A percentile compares a stretch with the other conserved stretches of the same genome.
Evolutionary conservation across 2,888 invertebrate species (phyloP).

Genomic region (Incurvaria masculella): DNA sequence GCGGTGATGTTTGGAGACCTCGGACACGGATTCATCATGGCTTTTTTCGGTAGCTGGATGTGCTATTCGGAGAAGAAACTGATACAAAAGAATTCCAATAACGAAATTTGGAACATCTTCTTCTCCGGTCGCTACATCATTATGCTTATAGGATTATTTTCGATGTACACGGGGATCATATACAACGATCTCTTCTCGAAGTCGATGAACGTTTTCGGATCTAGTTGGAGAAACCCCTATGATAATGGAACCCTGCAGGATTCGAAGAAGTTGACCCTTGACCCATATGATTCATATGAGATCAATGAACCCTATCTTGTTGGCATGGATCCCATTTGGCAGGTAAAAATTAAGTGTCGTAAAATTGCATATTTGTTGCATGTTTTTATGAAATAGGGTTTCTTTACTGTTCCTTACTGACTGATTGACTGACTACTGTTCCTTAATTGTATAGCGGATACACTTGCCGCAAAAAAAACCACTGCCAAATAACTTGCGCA

Average conservation of each 20-base stretch:
- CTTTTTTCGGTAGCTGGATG: slow-evolving; percentile 73
- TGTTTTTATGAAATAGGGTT: not conserved
- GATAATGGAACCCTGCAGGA: slow-evolving; percentile 35
- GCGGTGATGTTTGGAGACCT: slow-evolving; percentile 93
- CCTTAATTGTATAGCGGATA: too few relatives aligned
- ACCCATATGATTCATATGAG: slow-evolving; percentile 53
- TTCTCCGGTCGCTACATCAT: slow-evolving; percentile 97
- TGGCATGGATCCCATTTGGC: slow-evolving; percentile 77
- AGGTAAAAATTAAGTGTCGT: slow-evolving; percentile 26
- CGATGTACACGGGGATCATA: slow-evolving; percentile 92
- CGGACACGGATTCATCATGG: slow-evolving; percentile 82
- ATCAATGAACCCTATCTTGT: slow-evolving; percentile 70
- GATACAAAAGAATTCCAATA: slow-evolving; percentile 53
- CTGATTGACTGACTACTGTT: too few relatives aligned
- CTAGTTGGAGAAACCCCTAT: slow-evolving; percentile 68
- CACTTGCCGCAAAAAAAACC: too few relatives aligned
- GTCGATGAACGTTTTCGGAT: slow-evolving; percentile 79
- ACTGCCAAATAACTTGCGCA: too few relatives aligned
- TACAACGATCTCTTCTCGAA: slow-evolving; percentile 97
- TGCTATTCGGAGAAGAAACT: slow-evolving; percentile 70
- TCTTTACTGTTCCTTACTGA: too few relatives aligned
- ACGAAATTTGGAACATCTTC: slow-evolving; percentile 94
- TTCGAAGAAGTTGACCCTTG: slow-evolving; percentile 51
- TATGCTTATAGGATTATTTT: slow-evolving; percentile 90
- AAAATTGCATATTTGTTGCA: slow-evolving; percentile 1